Percentiles rank a stretch among this genome's conserved stretches.
phyloP scores from a whole-genome alignment of 2,888 invertebrate species.

The Synanthedon vespiformis region DNA sequence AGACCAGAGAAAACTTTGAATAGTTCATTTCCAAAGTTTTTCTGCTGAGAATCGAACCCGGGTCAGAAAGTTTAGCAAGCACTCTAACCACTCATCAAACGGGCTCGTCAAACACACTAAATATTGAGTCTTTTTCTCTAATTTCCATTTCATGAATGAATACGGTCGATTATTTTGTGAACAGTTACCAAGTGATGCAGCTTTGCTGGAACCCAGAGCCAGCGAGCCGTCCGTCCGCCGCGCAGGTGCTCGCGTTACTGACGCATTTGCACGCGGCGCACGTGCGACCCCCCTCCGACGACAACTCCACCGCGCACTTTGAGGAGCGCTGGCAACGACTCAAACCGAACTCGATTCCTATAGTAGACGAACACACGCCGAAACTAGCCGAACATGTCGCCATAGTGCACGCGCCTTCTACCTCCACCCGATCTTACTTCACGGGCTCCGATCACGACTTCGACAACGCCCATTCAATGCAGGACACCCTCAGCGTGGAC shows the following conservation, averaged over 20 bases:
- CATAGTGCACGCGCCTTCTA: conserved; percentile 52
- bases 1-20: too few species aligned
- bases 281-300: conserved; percentile 21
- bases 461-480: conserved; percentile 28
- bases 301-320: conserved; percentile 66
- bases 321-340: conserved; percentile 80
- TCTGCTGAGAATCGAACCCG: too few species aligned
- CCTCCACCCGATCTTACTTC: conserved; percentile 39
- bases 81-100: background rate
- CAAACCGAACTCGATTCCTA: conserved; percentile 74
- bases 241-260: conserved; percentile 54
- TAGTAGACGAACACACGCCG: conserved; percentile 59
- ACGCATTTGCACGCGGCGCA: conserved; percentile 49
- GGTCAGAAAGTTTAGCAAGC: too few species aligned
- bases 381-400: conserved; percentile 31
- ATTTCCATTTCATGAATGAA: background rate
- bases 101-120: background rate
- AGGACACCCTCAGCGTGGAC: conserved; percentile 42
- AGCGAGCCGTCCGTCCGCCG: conserved; percentile 33
- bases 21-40: too few species aligned
- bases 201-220: conserved; percentile 73
- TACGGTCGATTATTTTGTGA: too few species aligned
- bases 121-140: background rate
- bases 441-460: conserved; percentile 41
- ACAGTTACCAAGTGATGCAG: conserved; percentile 79